These are phyloP conservation scores for Eupelmus urozonus DNA, from an alignment of 2,888 invertebrate species.

Conservation along the genomic window DNA sequence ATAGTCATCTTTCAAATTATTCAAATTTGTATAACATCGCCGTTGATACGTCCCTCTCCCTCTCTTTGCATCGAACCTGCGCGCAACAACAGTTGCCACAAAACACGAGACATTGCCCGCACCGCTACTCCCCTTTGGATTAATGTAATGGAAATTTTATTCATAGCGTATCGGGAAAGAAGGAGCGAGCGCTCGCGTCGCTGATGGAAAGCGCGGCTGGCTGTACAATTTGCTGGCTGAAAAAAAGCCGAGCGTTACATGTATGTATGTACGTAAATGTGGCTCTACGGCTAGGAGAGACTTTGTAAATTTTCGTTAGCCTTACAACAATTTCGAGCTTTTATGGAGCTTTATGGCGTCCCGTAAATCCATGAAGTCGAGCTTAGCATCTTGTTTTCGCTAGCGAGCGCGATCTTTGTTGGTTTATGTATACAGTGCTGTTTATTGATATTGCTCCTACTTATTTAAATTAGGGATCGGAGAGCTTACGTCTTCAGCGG, in stretches of 20 bases:
- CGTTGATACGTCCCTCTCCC: slow-evolving; percentile 25
- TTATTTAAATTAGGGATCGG: too few species aligned
- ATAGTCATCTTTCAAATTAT: slow-evolving; percentile 53
- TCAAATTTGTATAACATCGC: slow-evolving; percentile 49
- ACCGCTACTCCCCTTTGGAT: slow-evolving; percentile 27
- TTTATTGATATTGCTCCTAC: too few species aligned
- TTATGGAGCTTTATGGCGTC: slow-evolving; percentile 13
- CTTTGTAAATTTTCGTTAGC: slow-evolving; percentile 43
- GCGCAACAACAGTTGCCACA: slow-evolving; percentile 37
- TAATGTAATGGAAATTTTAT: slow-evolving; percentile 60
- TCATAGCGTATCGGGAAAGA: slow-evolving; percentile 52
- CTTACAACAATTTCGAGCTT: slow-evolving; percentile 18
- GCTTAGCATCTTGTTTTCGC: too few species aligned
- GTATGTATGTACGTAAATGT: background rate
- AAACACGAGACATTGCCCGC: slow-evolving; percentile 25
- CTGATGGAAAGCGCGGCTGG: background rate
- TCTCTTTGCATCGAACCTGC: too few species aligned
- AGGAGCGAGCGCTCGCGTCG: background rate
- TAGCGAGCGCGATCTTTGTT: too few species aligned
- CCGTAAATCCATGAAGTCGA: too few species aligned
- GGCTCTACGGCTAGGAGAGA: background rate
- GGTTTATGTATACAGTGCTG: too few species aligned
- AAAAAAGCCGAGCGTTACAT: background rate
- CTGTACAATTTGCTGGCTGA: background rate
- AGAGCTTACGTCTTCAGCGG: too few species aligned